Evolutionary conservation across 1,140 invertebrate genomes (phyloP), one percentile per base, ranked within the genome.

Genomic region (Drosophila auraria): DNA sequence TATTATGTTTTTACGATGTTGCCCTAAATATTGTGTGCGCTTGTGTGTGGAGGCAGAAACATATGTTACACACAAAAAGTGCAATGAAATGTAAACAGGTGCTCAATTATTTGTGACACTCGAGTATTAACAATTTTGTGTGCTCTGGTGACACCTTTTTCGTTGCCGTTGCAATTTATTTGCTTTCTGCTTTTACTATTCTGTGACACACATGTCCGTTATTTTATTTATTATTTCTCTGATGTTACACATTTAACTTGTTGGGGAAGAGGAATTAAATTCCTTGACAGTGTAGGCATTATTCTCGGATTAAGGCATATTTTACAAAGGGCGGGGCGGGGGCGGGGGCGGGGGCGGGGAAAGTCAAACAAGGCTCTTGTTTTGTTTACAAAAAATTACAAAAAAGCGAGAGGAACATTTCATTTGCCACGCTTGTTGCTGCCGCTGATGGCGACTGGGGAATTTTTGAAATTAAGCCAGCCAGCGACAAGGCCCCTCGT

Each of bases 381-480:
- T 63, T 63, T 63, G 60, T 63, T 63, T 38, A 54, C 47, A 63
- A 40, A 60, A 49, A 66, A 68, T 68, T 47, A 68, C 15, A 42
- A 38, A 51, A 15, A 2, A 20, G 20, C 12, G 20, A 57, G 54
- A 40, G 54, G 54, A 57, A 57, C 54, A 71, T 72, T 72, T 70
- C 53, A 72, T 71, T 72, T 70, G 54, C 54, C 36, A 57, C 54
- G 54, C 53, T 56, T 23, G 36, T 8, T 36, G 53, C 25, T 17
- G 25, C 25, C 5, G 49, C 25, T 30, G 25, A 40, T n/a, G 33
- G 61, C 23, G 47, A 23, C 47, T 38, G 20, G 38, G 70, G 65
- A 73, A 71, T 73, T 73, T 57, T 73, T 42, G 49, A 71, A 71
- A 71, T 71, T 68, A 71, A 69, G 68, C 68, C 51, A 71, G 49